These are phyloP conservation scores for Drosophila neocordata DNA, from an alignment of 1,140 invertebrate species.

Conservation along the genomic window DNA sequence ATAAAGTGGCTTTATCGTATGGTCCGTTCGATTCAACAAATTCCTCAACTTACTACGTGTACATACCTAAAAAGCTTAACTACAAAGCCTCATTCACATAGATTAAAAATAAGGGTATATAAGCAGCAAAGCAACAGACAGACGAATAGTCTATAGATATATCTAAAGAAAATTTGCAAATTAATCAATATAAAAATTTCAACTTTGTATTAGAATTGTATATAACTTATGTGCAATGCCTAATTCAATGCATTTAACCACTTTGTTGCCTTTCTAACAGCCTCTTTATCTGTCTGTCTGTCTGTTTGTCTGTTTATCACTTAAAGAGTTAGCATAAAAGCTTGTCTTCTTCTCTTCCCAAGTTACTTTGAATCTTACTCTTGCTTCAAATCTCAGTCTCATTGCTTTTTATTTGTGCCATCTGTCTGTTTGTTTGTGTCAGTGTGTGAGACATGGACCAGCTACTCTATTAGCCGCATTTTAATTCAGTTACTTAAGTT, in stretches of 20 bases:
- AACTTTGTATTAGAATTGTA: background rate
- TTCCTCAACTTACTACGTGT: too few relatives aligned
- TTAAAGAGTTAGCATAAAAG: constrained; percentile 1
- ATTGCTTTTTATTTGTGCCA: constrained; percentile 16
- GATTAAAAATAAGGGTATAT: too few relatives aligned
- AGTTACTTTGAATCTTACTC: too few relatives aligned
- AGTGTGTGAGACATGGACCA: constrained; percentile 30
- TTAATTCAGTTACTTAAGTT: constrained; percentile 81
- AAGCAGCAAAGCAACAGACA: too few relatives aligned
- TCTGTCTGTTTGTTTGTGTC: constrained; percentile 65
- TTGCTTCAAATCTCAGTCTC: background rate
- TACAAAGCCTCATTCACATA: too few relatives aligned
- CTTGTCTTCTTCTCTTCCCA: background rate
- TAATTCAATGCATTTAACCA: background rate
- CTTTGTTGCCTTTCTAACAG: background rate
- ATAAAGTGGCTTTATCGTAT: too few relatives aligned
- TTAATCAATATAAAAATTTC: background rate
- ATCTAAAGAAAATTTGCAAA: too few relatives aligned
- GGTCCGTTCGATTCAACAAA: too few relatives aligned
- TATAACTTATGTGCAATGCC: background rate
- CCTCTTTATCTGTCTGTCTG: background rate
- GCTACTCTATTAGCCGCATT: constrained; percentile 80
- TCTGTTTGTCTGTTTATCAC: background rate
- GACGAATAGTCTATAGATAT: too few relatives aligned
- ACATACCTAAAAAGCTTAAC: too few relatives aligned